Conservation (phyloP, 2,888 invertebrate species). For the Chalcosyrphus nemorum region DNA sequence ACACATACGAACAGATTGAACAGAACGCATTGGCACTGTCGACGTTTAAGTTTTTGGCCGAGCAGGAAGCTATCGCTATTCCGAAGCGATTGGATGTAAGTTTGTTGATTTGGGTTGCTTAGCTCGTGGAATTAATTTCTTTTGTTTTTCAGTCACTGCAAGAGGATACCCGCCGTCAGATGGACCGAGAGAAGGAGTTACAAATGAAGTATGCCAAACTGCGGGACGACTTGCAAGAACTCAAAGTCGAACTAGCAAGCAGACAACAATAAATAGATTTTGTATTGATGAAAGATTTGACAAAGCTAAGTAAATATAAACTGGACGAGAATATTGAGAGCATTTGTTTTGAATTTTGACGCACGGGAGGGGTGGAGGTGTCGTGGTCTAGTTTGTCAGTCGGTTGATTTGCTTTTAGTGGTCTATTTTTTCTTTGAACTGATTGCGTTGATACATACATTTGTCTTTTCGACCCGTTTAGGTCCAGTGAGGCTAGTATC, state of each 20-base stretch:
- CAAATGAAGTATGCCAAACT: slow-evolving; percentile 92
- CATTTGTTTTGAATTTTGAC: background rate
- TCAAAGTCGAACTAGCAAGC: slow-evolving; percentile 73
- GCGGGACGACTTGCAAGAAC: slow-evolving; percentile 85
- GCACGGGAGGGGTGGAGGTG: too few relatives aligned
- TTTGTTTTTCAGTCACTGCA: slow-evolving; percentile 87
- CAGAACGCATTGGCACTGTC: slow-evolving; percentile 93
- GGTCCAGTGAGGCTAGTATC: too few relatives aligned
- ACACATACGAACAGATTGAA: slow-evolving; percentile 94
- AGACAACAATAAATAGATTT: slow-evolving; percentile 11
- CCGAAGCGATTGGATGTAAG: slow-evolving; percentile 93
- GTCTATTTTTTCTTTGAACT: too few relatives aligned
- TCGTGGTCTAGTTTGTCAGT: too few relatives aligned
- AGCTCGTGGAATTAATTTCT: too few relatives aligned
- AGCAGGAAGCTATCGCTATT: slow-evolving; percentile 94
- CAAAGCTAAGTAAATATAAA: slow-evolving; percentile 14
- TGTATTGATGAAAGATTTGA: background rate
- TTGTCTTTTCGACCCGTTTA: too few relatives aligned
- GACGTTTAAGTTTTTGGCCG: slow-evolving; percentile 94
- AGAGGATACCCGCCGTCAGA: slow-evolving; percentile 96
- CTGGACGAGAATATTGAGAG: slow-evolving; percentile 2
- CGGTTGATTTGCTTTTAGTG: too few relatives aligned
- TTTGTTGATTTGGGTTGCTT: too few relatives aligned
- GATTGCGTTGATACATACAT: too few relatives aligned
- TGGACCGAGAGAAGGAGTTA: slow-evolving; percentile 93